Percentiles rank a stretch among this genome's conserved stretches.
These are phyloP conservation scores for Muntiacus muntjak DNA, from an alignment of 2,113 vertebrate genomes.

Conservation along the genomic window DNA sequence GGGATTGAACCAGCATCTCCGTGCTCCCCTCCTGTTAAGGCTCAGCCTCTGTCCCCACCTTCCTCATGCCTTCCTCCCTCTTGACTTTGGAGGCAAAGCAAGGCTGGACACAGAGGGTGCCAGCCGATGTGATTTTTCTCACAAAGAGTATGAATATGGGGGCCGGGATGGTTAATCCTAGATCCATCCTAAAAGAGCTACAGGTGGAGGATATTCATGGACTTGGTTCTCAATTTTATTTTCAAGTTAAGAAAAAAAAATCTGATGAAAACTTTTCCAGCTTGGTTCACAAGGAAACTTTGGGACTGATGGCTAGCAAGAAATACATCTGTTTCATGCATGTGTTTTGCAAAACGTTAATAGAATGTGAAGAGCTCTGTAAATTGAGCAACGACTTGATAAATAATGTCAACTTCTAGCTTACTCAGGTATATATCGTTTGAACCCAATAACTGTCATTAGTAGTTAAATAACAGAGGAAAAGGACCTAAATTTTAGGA, in stretches of 20 bases:
- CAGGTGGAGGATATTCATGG: background rate
- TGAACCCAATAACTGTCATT: background rate
- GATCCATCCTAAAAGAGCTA: background rate
- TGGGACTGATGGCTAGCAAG: background rate
- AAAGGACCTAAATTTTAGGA: background rate
- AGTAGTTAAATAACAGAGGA: background rate
- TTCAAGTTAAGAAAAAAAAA: background rate
- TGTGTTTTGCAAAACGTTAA: background rate
- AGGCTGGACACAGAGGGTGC: background rate
- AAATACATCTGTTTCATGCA: background rate
- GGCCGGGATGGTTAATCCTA: background rate
- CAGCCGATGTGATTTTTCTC: background rate
- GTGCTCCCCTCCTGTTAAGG: no score
- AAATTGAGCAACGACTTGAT: background rate
- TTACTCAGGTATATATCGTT: background rate
- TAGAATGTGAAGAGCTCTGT: background rate
- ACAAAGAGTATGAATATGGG: background rate
- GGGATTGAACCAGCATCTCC: background rate
- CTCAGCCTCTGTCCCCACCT: background rate
- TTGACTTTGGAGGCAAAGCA: background rate
- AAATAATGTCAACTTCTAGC: background rate
- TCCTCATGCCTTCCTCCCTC: background rate
- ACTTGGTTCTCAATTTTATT: background rate
- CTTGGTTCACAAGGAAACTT: background rate
- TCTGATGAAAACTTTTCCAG: background rate